Base-by-base conservation (phyloP, 1,140 invertebrate species). In the Macrotrachela quadricornifera region DNA sequence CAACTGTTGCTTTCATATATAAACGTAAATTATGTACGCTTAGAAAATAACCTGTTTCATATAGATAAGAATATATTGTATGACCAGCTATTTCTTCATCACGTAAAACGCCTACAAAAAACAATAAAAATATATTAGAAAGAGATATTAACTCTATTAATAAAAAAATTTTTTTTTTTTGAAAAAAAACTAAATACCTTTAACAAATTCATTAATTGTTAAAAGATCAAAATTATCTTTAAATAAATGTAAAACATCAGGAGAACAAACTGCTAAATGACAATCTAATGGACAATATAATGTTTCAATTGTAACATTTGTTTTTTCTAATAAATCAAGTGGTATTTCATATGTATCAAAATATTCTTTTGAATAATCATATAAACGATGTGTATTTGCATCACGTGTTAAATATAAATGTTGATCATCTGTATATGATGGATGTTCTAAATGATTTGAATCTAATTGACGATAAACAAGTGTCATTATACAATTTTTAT, bases 141-240 rank as follows among this genome's bases (percentile, higher is more conserved):
- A 30, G 8, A 2, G 21, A 54, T 85, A 82, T 13, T 92, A 69
- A n/a, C n/a, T n/a, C n/a, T n/a, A n/a, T n/a, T 38, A 92, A 30
- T 4, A 30, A 2, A 30, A 8, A 8, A 30, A 30, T 30, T 30
- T 30, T 8, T 4, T 4, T 30, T 8, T 30, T n/a, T n/a, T n/a
- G n/a, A n/a, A n/a, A n/a, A n/a, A n/a, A n/a, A n/a, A n/a, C n/a
- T n/a, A n/a, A n/a, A n/a, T 77, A 12, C 85, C 86, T 63, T 78
- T 75, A 12, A 94, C 77, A 64, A 94, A 88, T 69, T 91, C 83
- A 68, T 87, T 81, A 61, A 79, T 76, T 11, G 80, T 83, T 75
- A 86, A 79, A 70, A 85, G 94, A 72, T 95, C 90, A 76, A 94
- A 94, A 71, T 94, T 94, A 64, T 95, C 90, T 37, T 83, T 79